Evolutionary conservation across 37 sponge, comb jelly and placozoan genomes (phyloP), one percentile per base, ranked within the genome.

Genomic region (Agelas oroides): DNA sequence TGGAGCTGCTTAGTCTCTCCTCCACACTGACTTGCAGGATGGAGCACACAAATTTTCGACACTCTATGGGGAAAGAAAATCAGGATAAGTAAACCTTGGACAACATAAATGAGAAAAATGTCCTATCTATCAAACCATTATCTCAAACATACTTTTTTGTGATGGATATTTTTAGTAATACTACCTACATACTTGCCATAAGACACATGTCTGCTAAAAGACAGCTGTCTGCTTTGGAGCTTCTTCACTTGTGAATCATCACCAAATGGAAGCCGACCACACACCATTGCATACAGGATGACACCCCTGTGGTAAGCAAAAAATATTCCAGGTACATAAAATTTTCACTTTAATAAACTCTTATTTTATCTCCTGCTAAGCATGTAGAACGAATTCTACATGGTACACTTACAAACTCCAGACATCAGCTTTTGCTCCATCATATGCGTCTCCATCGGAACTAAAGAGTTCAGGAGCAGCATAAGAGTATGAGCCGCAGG

Each of bases 401-500:
- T n/a, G 58, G 15, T 6, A 12, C 27, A 71, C 93, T 83, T 33
- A 87, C 97, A 94, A 37, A 82, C 97, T 97, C 97, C 97, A 97
- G n/a, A 90, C 71, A 64, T 97, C 97, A 70, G 95, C 84, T 39
- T 88, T 90, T 54, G 75, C 77, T 1, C 91, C 95, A 82, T 97
- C 93, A 77, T 97, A 97, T 17, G 66, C 25, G n/a, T 84, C 65
- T 19, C 89, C 87, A 46, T 74, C 54, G 0, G 76, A 25, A 17
- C 36, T 72, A 32, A 97, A 88, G 27, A 97, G 90, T 64, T 97
- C 94, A 33, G 97, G 97, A 62, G 95, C 90, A 63, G 97, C 97
- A 88, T 97, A 97, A 25, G 94, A 85, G 60, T 90, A 92, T 37
- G 97, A 97, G 1, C 97, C 97, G 83, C 97, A 97, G 31, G 87